Evolutionary conservation across 2,797 vertebrate species (phyloP), one percentile per base, ranked within the genome.

Genomic region (Remorina albescens): DNA sequence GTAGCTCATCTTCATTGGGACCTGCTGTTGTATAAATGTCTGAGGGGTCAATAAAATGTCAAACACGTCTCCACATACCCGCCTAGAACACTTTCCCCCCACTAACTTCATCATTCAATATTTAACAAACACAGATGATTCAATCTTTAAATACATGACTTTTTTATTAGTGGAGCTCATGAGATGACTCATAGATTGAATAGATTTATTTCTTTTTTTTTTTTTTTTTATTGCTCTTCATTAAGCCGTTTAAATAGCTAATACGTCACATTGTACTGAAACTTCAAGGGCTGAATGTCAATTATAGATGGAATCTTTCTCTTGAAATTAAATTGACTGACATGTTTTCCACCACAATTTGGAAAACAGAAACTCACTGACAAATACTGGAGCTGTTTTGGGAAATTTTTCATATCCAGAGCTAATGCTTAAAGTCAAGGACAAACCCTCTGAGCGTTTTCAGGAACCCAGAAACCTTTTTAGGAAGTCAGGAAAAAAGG

Each of bases 121-220:
- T 84, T 86, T 74, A 82, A 75, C 41, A 76, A 84, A 72, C 53
- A 25, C 37, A 46, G 72, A 76, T 66, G 64, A 84, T 64, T 82
- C 70, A 69, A 66, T 83, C 68, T 57, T 82, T 51, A 55, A 67
- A 39, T 37, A 32, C 53, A 72, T 84, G 4, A 81, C 63, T 79
- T 69, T 76, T 81, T 80, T 11, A 78, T 76, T 69, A 71, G 76
- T 16, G 2, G 51, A 66, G 64, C 69, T 76, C 66, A 74, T 77
- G 21, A 60, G 55, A 80, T 65, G 34, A 75, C 66, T 90, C 72
- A 26, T 15, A 63, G 62, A 65, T 70, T 80, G 75, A 64, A 74
- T 67, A 60, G 54, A 81, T 86, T 64, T n/a, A n/a, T n/a, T n/a
- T n/a, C n/a, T n/a, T n/a, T n/a, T n/a, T n/a, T n/a, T n/a, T 50